phyloP scores from a whole-genome alignment of 1,140 invertebrate species.

The Drosophila yakuba region DNA sequence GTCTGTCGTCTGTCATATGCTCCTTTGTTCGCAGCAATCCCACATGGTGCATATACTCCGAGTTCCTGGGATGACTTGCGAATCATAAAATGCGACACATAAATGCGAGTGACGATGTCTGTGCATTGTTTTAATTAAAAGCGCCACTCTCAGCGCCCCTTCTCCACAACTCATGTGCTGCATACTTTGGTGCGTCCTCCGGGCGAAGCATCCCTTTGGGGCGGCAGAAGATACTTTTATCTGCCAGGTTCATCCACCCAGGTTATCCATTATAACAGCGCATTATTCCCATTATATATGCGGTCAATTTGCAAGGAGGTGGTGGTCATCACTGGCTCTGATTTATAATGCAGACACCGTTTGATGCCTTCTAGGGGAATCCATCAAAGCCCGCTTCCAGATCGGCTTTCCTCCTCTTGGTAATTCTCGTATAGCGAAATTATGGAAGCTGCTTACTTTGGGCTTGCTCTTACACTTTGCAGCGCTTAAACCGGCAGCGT shows the following conservation, averaged over 20 bases:
- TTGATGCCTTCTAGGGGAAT: slow-evolving; percentile 36
- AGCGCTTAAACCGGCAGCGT: too few relatives aligned
- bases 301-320: slow-evolving; percentile 10
- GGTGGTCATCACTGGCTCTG: slow-evolving; percentile 9
- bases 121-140: slow-evolving; percentile 46
- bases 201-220: too few relatives aligned
- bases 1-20: too few relatives aligned
- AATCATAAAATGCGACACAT: slow-evolving; percentile 1
- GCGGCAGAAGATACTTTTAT: background rate
- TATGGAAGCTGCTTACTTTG: slow-evolving; percentile 5
- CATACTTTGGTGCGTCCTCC: background rate
- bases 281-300: slow-evolving; percentile 43
- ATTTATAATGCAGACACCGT: slow-evolving; percentile 55
- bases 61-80: slow-evolving; percentile 1
- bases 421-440: slow-evolving; percentile 1
- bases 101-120: slow-evolving; percentile 18
- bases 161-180: background rate
- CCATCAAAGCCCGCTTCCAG: background rate
- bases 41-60: background rate
- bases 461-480: too few relatives aligned
- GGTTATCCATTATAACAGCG: background rate
- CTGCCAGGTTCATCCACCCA: background rate
- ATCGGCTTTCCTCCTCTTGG: slow-evolving; percentile 1
- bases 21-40: too few relatives aligned
- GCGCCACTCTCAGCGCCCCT: slow-evolving; percentile 35